These are phyloP conservation scores for Pegoplata infirma DNA, from an alignment of 2,888 invertebrate genomes.

Conservation along the genomic window DNA sequence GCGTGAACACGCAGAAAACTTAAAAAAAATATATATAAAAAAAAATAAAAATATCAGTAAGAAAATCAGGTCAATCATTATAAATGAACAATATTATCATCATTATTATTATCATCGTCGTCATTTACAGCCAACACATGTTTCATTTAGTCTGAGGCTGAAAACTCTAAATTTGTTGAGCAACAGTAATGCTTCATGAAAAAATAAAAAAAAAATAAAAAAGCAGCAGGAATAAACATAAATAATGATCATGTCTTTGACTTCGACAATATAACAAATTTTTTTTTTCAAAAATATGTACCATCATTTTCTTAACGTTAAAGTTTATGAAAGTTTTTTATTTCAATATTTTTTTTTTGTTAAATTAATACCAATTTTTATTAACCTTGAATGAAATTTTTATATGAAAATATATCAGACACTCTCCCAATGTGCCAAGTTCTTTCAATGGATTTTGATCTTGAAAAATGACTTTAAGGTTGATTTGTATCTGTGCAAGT, in stretches of 20 bases:
- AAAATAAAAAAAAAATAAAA: background rate
- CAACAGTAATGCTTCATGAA: background rate
- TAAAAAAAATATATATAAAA: too few species aligned
- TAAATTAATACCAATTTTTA: background rate
- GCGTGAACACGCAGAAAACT: constrained; percentile 45
- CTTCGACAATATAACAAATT: background rate
- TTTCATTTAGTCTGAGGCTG: background rate
- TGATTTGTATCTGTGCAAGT: too few species aligned
- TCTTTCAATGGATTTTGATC: background rate
- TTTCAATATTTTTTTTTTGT: background rate
- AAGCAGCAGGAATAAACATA: background rate
- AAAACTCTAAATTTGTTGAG: too few species aligned
- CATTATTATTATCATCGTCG: constrained; percentile 1
- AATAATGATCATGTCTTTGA: background rate
- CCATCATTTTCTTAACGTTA: background rate
- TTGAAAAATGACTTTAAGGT: constrained; percentile 30
- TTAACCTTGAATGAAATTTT: background rate
- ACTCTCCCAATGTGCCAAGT: background rate
- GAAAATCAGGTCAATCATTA: constrained; percentile 38
- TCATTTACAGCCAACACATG: background rate
- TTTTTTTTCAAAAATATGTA: background rate
- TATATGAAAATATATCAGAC: background rate
- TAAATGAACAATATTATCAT: constrained; percentile 22
- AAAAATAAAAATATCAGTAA: background rate
- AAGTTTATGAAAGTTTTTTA: background rate